phyloP scores from a whole-genome alignment of 37 sponge, comb jelly and placozoan genomes.

The Chondrosia reniformis region DNA sequence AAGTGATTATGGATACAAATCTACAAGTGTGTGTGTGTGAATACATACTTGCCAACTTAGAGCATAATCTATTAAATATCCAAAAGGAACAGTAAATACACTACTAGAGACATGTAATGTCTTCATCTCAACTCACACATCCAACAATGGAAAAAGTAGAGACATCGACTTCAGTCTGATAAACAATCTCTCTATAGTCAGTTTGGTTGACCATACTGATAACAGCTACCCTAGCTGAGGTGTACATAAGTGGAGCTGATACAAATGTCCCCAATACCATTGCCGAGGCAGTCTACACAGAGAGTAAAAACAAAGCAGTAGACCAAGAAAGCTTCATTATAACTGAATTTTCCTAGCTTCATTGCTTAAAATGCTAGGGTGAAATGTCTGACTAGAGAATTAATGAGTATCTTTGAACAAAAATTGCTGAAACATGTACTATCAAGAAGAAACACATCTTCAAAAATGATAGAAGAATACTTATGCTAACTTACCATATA shows the following conservation, averaged over 20 bases:
- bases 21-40: too few species aligned
- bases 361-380: too few species aligned
- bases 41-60: too few species aligned
- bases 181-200: constrained; percentile 26
- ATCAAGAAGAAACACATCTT: background rate
- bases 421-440: background rate
- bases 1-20: too few species aligned
- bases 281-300: constrained; percentile 53
- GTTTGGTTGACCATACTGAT: constrained; percentile 6
- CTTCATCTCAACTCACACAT: constrained; percentile 42
- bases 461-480: background rate
- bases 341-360: too few species aligned
- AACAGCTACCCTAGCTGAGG: constrained; percentile 54
- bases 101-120: too few species aligned
- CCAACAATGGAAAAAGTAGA: constrained; percentile 14
- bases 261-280: constrained; percentile 65
- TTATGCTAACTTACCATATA: too few species aligned
- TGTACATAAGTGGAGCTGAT: constrained; percentile 74
- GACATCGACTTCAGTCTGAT: constrained; percentile 10
- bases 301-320: background rate
- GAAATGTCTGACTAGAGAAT: too few species aligned
- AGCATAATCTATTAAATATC: too few species aligned
- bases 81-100: too few species aligned
- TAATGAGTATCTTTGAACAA: too few species aligned
- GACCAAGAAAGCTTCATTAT: background rate